Evolutionary conservation across 2,113 vertebrate species (phyloP).

Genomic region (Xenopus borealis): DNA sequence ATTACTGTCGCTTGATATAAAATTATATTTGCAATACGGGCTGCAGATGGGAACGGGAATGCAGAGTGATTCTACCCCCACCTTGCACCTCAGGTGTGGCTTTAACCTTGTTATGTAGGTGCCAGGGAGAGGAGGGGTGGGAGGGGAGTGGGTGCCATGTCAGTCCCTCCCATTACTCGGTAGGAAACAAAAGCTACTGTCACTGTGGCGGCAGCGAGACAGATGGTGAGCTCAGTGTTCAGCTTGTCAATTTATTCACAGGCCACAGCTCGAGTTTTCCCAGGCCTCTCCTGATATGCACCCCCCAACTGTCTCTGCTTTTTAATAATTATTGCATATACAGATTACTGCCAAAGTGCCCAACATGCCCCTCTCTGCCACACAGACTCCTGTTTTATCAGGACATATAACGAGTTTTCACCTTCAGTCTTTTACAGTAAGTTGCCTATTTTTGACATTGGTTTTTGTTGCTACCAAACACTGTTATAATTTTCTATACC

Average conservation of each 20-base stretch:
- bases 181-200: conserved; percentile 36
- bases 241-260: conserved; percentile 45
- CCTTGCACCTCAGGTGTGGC: conserved; percentile 43
- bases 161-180: conserved; percentile 21
- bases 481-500: no score
- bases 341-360: conserved; percentile 28
- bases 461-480: not conserved
- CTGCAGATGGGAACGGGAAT: not conserved
- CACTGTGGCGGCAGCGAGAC: conserved; percentile 28
- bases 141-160: conserved; percentile 15
- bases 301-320: conserved; percentile 10
- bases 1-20: not conserved
- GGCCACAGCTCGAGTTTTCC: conserved; percentile 33
- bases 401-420: no score
- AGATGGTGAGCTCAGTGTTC: conserved; percentile 41
- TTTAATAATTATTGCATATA: conserved; percentile 30
- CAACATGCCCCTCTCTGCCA: not conserved
- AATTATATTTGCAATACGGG: no score
- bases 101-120: conserved; percentile 47
- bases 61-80: not conserved
- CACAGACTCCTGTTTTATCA: no score
- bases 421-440: not conserved
- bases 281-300: conserved; percentile 42
- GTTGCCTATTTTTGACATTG: no score
- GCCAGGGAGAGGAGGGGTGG: conserved; percentile 19